A percentile compares a stretch with the other conserved stretches of the same genome.
These are phyloP conservation scores for Petrocephalus sullivani DNA, from an alignment of 2,797 vertebrate genomes.

Conservation along the genomic window DNA sequence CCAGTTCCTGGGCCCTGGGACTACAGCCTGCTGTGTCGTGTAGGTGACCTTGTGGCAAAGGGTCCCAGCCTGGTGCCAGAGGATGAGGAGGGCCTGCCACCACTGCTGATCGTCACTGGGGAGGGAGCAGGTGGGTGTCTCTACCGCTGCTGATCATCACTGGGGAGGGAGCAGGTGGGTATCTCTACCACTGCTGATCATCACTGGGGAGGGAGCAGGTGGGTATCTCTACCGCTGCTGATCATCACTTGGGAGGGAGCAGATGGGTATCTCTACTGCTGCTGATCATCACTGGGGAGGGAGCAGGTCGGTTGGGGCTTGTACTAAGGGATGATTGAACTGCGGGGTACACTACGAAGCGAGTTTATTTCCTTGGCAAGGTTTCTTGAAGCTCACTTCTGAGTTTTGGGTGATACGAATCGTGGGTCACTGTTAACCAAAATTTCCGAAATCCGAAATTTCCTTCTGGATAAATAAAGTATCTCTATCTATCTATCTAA, in stretches of 20 bases:
- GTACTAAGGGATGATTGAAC: no score
- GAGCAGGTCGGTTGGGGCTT: no score
- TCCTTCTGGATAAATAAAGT: no score
- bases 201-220: no score
- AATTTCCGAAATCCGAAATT: no score
- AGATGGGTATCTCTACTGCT: no score
- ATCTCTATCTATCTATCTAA: no score
- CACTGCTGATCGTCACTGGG: constrained; percentile 70
- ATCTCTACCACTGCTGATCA: no score
- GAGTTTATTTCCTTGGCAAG: background rate
- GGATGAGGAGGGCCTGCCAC: constrained; percentile 72
- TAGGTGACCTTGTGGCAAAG: constrained; percentile 62
- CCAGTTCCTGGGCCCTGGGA: constrained; percentile 61
- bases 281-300: no score
- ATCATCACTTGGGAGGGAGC: no score
- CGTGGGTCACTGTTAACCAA: background rate
- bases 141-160: background rate
- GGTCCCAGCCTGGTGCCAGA: constrained; percentile 73
- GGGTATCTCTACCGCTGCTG: no score
- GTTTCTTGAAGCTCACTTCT: background rate
- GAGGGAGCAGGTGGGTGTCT: constrained; percentile 68
- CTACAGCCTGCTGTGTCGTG: constrained; percentile 66
- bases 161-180: no score
- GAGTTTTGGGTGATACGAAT: background rate
- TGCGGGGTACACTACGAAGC: background rate